phyloP scores from a whole-genome alignment of 2,113 vertebrate genomes.

The Sphyrna mokarran region DNA sequence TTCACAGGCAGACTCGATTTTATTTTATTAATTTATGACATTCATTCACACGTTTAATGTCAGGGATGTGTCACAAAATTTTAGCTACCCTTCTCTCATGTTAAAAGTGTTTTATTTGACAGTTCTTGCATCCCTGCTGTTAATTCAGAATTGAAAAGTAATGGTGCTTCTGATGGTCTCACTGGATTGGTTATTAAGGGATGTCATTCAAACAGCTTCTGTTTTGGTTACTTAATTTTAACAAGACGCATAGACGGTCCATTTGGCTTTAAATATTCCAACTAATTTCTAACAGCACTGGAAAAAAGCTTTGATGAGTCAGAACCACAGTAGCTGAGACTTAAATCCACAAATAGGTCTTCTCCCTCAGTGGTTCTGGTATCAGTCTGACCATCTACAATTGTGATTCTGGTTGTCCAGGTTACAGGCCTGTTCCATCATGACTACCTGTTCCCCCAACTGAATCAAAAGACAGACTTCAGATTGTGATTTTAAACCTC shows the following conservation, averaged over 20 bases:
- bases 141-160: not conserved
- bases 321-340: not conserved
- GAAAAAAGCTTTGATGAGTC: not conserved
- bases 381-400: not conserved
- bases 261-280: not conserved
- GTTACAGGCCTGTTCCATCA: not conserved
- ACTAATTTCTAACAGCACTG: not conserved
- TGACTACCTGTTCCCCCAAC: not conserved
- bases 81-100: not conserved
- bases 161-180: not conserved
- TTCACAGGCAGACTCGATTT: not conserved
- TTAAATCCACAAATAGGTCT: not conserved
- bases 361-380: not conserved
- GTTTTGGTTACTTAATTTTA: not conserved
- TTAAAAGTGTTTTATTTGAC: not conserved
- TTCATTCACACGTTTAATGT: not conserved
- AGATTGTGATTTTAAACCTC: not conserved
- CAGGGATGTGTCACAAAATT: not conserved
- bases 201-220: not conserved
- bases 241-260: not conserved
- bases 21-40: not conserved
- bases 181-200: not conserved
- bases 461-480: not conserved
- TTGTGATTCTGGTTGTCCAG: not conserved
- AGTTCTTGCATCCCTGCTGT: not conserved